Conservation (phyloP, 2,797 vertebrate genomes). For the Scarus forsteni region DNA sequence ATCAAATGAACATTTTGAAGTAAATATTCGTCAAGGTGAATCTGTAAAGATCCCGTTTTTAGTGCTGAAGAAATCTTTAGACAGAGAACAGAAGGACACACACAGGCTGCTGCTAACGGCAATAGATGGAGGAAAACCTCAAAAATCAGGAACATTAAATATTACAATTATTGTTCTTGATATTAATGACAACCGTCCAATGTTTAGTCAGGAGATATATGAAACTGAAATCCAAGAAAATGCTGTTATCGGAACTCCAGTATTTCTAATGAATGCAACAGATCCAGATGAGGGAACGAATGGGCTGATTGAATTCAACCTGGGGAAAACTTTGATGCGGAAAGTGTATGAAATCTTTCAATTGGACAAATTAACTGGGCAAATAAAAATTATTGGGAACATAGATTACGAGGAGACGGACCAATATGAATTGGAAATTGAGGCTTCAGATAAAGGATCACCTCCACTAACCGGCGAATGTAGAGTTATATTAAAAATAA, state of each 20-base stretch:
- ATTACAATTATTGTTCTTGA: conserved; percentile 70
- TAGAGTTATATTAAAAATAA: conserved; percentile 58
- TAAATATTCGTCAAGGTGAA: neutral
- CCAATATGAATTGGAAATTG: conserved; percentile 55
- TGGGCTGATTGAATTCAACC: conserved; percentile 62
- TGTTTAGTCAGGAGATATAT: conserved; percentile 64
- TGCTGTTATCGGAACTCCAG: neutral
- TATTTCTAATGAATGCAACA: conserved; percentile 62
- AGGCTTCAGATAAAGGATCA: conserved; percentile 63
- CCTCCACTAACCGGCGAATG: conserved; percentile 50
- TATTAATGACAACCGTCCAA: conserved; percentile 64
- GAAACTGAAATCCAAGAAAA: conserved; percentile 69
- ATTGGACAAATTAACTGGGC: conserved; percentile 27
- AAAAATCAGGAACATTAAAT: conserved; percentile 53
- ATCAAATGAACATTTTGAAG: neutral
- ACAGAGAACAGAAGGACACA: conserved; percentile 37
- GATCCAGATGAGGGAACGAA: conserved; percentile 73
- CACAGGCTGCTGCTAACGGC: conserved; percentile 60
- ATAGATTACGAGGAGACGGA: conserved; percentile 66
- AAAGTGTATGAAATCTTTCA: conserved; percentile 46
- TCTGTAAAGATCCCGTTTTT: neutral
- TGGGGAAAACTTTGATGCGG: conserved; percentile 47
- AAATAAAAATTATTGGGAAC: conserved; percentile 48
- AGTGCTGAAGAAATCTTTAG: neutral
- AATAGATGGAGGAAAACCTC: conserved; percentile 74